These are phyloP conservation scores for Lethenteron reissneri DNA, from an alignment of 2,113 vertebrate species.

Conservation along the genomic window DNA sequence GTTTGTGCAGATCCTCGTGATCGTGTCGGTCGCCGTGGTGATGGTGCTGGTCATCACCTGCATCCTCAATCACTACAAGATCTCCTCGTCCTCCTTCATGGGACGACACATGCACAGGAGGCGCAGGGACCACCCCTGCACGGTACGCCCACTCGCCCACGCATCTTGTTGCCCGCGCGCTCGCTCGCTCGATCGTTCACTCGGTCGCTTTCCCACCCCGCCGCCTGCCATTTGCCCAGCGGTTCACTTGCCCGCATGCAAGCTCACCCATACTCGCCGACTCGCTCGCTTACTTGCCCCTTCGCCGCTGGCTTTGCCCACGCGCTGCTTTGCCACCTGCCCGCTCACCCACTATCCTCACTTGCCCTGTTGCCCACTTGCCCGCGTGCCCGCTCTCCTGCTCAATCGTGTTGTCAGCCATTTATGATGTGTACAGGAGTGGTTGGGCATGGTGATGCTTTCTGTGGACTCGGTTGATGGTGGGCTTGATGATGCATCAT, in stretches of 20 bases:
- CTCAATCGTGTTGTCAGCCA: neutral
- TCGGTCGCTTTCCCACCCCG: too few species aligned
- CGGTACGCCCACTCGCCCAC: constrained; percentile 20
- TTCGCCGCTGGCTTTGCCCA: neutral
- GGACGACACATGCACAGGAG: constrained; percentile 46
- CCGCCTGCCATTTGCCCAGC: too few species aligned
- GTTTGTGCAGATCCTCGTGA: constrained; percentile 89
- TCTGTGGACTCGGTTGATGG: too few species aligned
- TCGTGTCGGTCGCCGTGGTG: constrained; percentile 89
- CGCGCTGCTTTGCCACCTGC: neutral
- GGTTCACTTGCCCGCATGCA: neutral
- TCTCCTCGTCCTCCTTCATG: constrained; percentile 60
- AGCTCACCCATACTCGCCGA: neutral
- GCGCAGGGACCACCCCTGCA: constrained; percentile 48
- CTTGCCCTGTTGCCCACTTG: neutral
- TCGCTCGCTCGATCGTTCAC: neutral
- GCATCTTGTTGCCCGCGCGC: neutral
- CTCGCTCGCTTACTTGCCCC: neutral
- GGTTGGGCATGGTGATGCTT: too few species aligned
- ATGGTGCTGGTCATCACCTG: constrained; percentile 94
- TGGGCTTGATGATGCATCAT: too few species aligned
- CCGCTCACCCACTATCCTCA: neutral
- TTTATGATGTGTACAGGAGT: too few species aligned
- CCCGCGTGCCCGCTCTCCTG: neutral
- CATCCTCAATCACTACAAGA: constrained; percentile 76